Conservation (phyloP, 1,140 invertebrate genomes). For the Sinonovacula constricta region DNA sequence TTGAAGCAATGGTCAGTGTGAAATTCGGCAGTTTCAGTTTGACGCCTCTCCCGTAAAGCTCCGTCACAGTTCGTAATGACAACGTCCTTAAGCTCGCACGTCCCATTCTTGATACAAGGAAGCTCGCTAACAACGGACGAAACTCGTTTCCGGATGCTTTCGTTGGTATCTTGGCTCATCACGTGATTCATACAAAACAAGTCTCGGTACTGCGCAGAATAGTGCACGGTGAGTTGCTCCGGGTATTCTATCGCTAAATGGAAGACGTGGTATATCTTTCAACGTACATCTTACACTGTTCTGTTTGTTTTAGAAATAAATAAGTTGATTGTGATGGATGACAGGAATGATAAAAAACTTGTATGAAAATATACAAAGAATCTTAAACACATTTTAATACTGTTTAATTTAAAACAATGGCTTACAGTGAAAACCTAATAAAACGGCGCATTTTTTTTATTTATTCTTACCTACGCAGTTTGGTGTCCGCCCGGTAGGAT, state of each 20-base stretch:
- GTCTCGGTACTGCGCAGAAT: background rate
- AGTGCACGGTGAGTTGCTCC: background rate
- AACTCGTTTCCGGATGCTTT: background rate
- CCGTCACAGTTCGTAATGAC: background rate
- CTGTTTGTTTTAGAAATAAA: too few relatives aligned
- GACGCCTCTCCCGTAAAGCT: background rate
- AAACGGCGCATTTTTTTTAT: too few relatives aligned
- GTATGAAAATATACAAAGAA: too few relatives aligned
- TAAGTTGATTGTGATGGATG: too few relatives aligned
- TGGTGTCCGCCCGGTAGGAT: constrained; percentile 29
- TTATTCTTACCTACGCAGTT: constrained; percentile 37
- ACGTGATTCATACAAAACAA: background rate
- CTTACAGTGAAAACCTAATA: too few relatives aligned
- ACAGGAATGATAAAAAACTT: too few relatives aligned
- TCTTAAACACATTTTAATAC: too few relatives aligned
- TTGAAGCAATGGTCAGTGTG: too few relatives aligned
- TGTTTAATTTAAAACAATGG: too few relatives aligned
- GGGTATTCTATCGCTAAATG: background rate
- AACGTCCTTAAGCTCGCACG: background rate
- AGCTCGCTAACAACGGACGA: background rate
- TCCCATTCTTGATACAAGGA: background rate
- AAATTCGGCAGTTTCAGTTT: background rate
- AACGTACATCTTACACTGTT: too few relatives aligned
- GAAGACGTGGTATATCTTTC: too few relatives aligned
- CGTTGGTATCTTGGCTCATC: background rate